Percentiles rank a stretch among this genome's conserved stretches.
phyloP scores from a whole-genome alignment of 2,113 vertebrate genomes.

The Henicopernis longicauda region DNA sequence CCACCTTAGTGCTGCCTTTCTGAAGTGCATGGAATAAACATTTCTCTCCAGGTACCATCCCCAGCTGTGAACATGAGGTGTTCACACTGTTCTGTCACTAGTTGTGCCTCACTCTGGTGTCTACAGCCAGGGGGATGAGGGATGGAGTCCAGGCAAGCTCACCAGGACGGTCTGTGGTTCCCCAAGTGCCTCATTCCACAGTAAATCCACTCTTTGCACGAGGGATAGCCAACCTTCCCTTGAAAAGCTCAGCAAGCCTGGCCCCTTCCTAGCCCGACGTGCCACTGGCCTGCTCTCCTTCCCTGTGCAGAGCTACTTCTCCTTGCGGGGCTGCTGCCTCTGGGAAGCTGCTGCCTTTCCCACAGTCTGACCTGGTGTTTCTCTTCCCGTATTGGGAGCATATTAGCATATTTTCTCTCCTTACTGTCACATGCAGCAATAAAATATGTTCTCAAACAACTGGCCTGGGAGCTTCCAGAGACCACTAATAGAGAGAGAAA shows the following conservation, averaged over 20 bases:
- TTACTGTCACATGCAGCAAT: conserved; percentile 9
- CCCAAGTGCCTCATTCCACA: neutral
- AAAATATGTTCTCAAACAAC: conserved; percentile 33
- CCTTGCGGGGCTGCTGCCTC: neutral
- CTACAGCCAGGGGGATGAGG: neutral
- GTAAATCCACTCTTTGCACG: neutral
- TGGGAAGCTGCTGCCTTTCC: neutral
- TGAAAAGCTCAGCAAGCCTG: neutral
- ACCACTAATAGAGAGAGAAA: neutral
- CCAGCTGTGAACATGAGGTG: fast-evolving
- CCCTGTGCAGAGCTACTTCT: neutral
- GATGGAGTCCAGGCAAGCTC: neutral
- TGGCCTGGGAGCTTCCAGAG: conserved; percentile 28
- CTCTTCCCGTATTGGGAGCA: neutral
- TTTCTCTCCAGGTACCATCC: neutral
- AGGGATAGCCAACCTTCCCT: neutral
- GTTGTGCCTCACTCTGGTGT: neutral
- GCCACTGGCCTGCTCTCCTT: neutral
- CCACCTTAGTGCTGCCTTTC: neutral
- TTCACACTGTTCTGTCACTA: fast-evolving
- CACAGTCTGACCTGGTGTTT: neutral
- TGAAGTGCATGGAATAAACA: neutral
- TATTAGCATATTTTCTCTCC: conserved; percentile 32
- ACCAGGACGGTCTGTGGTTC: neutral
- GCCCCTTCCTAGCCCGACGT: neutral